Evolutionary conservation across 2,888 invertebrate species (phyloP), one percentile per base, ranked within the genome.

Genomic region (Cancer borealis): DNA sequence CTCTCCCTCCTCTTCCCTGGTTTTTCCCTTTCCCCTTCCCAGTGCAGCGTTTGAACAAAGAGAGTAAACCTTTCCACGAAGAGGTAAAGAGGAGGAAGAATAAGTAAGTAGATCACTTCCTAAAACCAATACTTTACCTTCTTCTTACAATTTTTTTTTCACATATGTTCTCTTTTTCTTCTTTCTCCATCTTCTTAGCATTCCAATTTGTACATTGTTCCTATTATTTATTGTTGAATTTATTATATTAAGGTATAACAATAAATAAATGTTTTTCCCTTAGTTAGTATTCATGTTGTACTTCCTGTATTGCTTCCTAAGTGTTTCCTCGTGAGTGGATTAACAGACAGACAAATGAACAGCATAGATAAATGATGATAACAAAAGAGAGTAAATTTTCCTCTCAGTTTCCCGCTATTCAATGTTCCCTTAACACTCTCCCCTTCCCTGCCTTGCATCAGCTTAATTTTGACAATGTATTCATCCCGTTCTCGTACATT

Each of bases 1-100:
- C 47, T 89, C 89, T 39, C 47, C 89, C 89, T 89, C 47, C 89
- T 89, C 39, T 89, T 47, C 12, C 89, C 30, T 14, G n/a, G 21
- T 89, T 26, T 47, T 39, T 88, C 89, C 12, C 39, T 39, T 14
- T 30, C 30, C 14, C 84, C 39, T 39, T 84, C n/a, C 84, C 84
- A n/a, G 84, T n/a, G 84, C 84, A 39, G 39, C 39, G 84, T 84
- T 39, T 39, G 73, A 30, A 79, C 73, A 79, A 2, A 14, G 84
- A 30, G 84, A 84, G 84, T 84, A 84, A 84, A 84, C 84, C 84
- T 84, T 84, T 84, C 84, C 4, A 14, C 14, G 84, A 39, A 14
- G 39, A 84, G 30, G 84, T 12, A 84, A 84, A 39, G 39, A 39
- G 84, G 10, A 30, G 39, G 30, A 2, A 17, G 84, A 84, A 84